These are phyloP conservation scores for Diogma glabrata DNA, from an alignment of 2,888 invertebrate species.

Conservation along the genomic window DNA sequence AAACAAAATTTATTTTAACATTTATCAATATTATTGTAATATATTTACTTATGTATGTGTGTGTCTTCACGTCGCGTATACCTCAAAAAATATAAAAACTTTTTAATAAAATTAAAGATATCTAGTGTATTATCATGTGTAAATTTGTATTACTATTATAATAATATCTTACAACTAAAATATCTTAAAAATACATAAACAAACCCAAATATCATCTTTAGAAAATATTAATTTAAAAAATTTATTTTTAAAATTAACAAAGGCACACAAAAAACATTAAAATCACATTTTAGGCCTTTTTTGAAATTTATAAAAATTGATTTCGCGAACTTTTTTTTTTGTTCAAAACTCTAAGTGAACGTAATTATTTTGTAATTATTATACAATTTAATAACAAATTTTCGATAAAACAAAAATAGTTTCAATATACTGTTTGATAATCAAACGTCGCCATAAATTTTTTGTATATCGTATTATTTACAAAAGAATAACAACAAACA, in stretches of 20 bases:
- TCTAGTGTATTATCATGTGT: constrained; percentile 12
- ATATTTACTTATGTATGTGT: constrained; percentile 28
- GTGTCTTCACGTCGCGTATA: constrained; percentile 45
- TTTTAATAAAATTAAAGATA: constrained; percentile 15
- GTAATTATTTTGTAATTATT: neutral
- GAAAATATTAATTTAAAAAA: neutral
- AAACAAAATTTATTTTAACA: constrained; percentile 7
- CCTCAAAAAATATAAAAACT: constrained; percentile 30
- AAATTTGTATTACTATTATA: constrained; percentile 4
- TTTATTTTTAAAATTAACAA: neutral
- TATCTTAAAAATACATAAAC: neutral
- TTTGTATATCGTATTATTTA: constrained; percentile 4
- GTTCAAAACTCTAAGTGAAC: neutral
- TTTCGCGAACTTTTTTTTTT: constrained; percentile 2
- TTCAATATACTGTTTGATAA: constrained; percentile 9
- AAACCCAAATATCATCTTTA: constrained; percentile 4
- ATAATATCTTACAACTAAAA: neutral
- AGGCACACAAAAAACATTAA: constrained; percentile 5
- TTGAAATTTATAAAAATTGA: neutral
- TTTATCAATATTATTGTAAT: constrained; percentile 8
- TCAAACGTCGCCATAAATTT: constrained; percentile 9
- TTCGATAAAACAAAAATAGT: neutral
- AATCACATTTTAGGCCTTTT: neutral
- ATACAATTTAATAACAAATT: neutral
- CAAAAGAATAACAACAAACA: neutral